Evolutionary conservation across 1,140 invertebrate species (phyloP).

Genomic region (Cotesia vestalis): DNA sequence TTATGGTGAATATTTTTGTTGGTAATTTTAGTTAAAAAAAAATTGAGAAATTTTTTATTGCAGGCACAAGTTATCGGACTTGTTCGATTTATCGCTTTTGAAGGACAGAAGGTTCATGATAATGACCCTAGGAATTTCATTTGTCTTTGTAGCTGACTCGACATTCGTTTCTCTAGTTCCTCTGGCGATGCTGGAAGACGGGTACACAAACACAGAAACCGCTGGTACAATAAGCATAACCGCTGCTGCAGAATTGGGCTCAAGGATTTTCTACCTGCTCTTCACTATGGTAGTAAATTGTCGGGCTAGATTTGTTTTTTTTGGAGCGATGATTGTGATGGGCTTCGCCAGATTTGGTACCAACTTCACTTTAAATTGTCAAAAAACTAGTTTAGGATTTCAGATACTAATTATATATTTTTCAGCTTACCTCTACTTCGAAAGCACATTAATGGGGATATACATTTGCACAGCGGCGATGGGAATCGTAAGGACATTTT

Average conservation of each 20-base stretch:
- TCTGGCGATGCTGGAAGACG: conserved; percentile 56
- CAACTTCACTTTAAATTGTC: background rate
- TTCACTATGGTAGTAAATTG: conserved; percentile 55
- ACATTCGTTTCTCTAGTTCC: conserved; percentile 57
- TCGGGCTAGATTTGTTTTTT: conserved; percentile 57
- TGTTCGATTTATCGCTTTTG: conserved; percentile 57
- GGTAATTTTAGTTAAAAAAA: background rate
- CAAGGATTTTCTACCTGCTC: conserved; percentile 53
- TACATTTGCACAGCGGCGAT: conserved; percentile 53
- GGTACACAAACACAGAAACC: conserved; percentile 52
- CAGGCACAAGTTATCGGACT: conserved; percentile 40
- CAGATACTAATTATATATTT: conserved; percentile 21
- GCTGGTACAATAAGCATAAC: conserved; percentile 53
- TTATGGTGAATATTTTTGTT: conserved; percentile 23
- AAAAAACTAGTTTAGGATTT: background rate
- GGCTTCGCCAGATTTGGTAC: conserved; percentile 54
- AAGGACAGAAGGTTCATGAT: conserved; percentile 55
- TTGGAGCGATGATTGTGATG: conserved; percentile 56
- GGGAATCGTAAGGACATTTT: conserved; percentile 56
- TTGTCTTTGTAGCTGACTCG: conserved; percentile 55
- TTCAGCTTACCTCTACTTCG: conserved; percentile 55
- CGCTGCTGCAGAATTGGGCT: conserved; percentile 55
- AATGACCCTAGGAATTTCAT: conserved; percentile 55
- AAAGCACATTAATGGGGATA: conserved; percentile 50
- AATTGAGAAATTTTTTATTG: conserved; percentile 29